Base-by-base conservation (phyloP, 2,888 invertebrate genomes). In the Orthosia cruda region DNA sequence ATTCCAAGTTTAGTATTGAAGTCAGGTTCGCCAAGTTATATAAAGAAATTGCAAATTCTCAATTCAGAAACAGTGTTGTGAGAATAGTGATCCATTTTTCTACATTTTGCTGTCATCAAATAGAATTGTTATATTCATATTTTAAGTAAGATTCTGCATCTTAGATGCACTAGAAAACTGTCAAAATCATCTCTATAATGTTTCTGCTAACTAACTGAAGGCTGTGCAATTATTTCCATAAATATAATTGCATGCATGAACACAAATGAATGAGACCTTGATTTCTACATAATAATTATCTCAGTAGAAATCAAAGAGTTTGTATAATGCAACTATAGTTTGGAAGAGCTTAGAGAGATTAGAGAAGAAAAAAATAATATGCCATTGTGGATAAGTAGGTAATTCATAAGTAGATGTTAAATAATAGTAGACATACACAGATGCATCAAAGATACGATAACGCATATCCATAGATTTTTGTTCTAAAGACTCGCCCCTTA, bases 361-460 rank as follows among this genome's bases (percentile, higher is more conserved):
- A n/a, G n/a, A n/a, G n/a, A n/a, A n/a, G n/a, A n/a, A n/a, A n/a
- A 61, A 64, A 47, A 50, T 32, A 23, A 50, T 54, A 23, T 70
- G 45, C 16, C 23, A 57, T 67, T 67, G 20, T 58, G 26, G 26
- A 26, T n/a, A n/a, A n/a, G n/a, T n/a, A n/a, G n/a, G n/a, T n/a
- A n/a, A n/a, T n/a, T n/a, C n/a, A n/a, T n/a, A n/a, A n/a, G n/a
- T n/a, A n/a, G n/a, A n/a, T n/a, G n/a, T n/a, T n/a, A n/a, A n/a
- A n/a, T n/a, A n/a, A n/a, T n/a, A n/a, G n/a, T n/a, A n/a, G n/a
- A n/a, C n/a, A n/a, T n/a, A n/a, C n/a, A n/a, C n/a, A n/a, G n/a
- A n/a, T n/a, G n/a, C n/a, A n/a, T n/a, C n/a, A n/a, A n/a, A n/a
- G n/a, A n/a, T n/a, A n/a, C n/a, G n/a, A n/a, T n/a, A n/a, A n/a